Evolutionary conservation across 1,140 invertebrate genomes (phyloP), one percentile per base, ranked within the genome.

Genomic region (Drosophila kurseongensis): DNA sequence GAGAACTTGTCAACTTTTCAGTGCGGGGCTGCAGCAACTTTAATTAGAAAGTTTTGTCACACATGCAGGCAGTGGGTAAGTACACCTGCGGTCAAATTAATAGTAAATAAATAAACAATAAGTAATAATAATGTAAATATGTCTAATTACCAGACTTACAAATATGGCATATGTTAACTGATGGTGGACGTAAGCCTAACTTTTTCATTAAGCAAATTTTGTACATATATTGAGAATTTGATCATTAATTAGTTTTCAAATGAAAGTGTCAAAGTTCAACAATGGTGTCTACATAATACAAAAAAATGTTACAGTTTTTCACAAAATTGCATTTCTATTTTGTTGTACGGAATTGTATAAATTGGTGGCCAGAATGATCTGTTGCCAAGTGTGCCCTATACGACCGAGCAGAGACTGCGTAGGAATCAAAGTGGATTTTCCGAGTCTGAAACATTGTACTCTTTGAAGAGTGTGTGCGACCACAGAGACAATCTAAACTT

Each of bases 11-110:
- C 62, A 86, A 88, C 78, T 88, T 88, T 77, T 79, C 36, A 59
- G 59, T 59, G 74, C 80, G 63, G 66, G 72, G 38, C 52, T 65
- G 66, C 75, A 78, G 60, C 55, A 78, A 78, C 66, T 84, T 88
- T 88, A 88, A 88, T 88, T 88, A 88, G 80, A 88, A 88, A 88
- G 83, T 88, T 88, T 88, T 89, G 83, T 89, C 83, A 88, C 83
- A 88, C 83, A 88, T 89, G 76, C 76, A 65, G 75, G 56, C 56
- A 57, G 72, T 36, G 27, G 47, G 36, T 36, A 52, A 36, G 10
- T 5, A 35, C 60, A 61, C 16, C 54, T 6, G 38, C 14, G 55
- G 55, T 42, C 51, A 42, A 35, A 10, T 7, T 12, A 59, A 0
- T 62, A 59, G 6, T 0, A 32, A 5, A 4, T 23, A 23, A 23